These are phyloP conservation scores for Opisthograptis luteolata DNA, from an alignment of 2,888 invertebrate species.

Conservation along the genomic window DNA sequence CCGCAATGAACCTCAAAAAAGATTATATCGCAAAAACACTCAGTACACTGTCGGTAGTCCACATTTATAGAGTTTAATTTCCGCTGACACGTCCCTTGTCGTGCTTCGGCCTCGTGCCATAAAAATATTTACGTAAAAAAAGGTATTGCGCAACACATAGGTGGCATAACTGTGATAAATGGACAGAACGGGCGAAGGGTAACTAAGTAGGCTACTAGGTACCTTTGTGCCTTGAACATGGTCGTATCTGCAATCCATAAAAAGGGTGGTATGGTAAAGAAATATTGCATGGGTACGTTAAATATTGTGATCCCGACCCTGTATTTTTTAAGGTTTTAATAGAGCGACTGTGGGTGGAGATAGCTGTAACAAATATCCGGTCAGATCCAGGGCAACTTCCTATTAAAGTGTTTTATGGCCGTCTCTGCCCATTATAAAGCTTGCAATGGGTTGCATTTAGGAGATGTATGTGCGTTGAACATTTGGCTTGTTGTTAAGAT, in stretches of 20 bases:
- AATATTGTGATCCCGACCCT: constrained; percentile 33
- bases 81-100: constrained; percentile 38
- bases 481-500: background rate
- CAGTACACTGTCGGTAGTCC: constrained; percentile 23
- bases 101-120: constrained; percentile 33
- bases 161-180: constrained; percentile 42
- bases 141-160: constrained; percentile 38
- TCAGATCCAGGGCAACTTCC: constrained; percentile 17
- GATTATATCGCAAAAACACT: constrained; percentile 29
- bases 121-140: constrained; percentile 41
- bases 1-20: constrained; percentile 6
- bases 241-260: constrained; percentile 36
- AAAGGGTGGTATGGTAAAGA: constrained; percentile 28
- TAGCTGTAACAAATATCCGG: constrained; percentile 26
- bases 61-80: constrained; percentile 44
- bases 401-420: constrained; percentile 26
- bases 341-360: constrained; percentile 20
- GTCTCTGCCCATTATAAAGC: constrained; percentile 11
- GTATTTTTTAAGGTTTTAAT: constrained; percentile 34
- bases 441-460: constrained; percentile 17
- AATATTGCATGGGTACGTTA: constrained; percentile 34
- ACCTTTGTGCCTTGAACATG: constrained; percentile 37
- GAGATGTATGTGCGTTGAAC: constrained; percentile 1
- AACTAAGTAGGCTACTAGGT: constrained; percentile 36
- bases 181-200: constrained; percentile 35